Base-by-base conservation (phyloP, 2,797 vertebrate genomes). In the Hipposideros larvatus region DNA sequence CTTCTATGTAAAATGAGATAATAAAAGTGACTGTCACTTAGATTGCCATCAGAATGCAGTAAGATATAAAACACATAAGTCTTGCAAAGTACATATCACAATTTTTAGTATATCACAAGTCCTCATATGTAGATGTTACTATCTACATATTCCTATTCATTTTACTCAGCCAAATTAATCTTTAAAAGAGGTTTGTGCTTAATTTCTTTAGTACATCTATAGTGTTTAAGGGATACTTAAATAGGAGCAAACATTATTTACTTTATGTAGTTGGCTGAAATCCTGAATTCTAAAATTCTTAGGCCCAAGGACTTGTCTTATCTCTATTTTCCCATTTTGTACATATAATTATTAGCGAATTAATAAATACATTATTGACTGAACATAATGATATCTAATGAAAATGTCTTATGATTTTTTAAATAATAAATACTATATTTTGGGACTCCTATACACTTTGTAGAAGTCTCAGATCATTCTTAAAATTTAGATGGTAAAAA, bases 1-100 rank as follows among this genome's bases (percentile, higher is more conserved):
- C 48, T 41, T 91, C 34, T 87, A 63, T 71, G 13, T 80, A 93
- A 86, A 96, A 74, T 65, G 37, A 89, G 31, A 80, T 59, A 34
- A 43, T 41, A 57, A 66, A 93, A 91, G 51, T 82, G 46, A 43
- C 24, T 61, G 4, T 28, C 61, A 57, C 63, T 85, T 48, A 87
- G n/a, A 43, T 2, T 66, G 14, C 5, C 9, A 3, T 7, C 19
- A 75, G 24, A 43, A 43, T 46, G 16, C 82, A 90, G 46, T 59
- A 51, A 51, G 75, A 31, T 41, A 26, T 28, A 34, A 83, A 31
- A 61, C 22, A 61, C 31, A 9, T 15, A 89, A 74, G 14, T 7
- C n/a, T 59, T 24, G 14, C 10, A n/a, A 34, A 65, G 16, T 21
- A 5, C n/a, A 51, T 21, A 63, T 19, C 4, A 92, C 16, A 71